phyloP scores from a whole-genome alignment of 2,888 invertebrate genomes.

The Tachina fera region DNA sequence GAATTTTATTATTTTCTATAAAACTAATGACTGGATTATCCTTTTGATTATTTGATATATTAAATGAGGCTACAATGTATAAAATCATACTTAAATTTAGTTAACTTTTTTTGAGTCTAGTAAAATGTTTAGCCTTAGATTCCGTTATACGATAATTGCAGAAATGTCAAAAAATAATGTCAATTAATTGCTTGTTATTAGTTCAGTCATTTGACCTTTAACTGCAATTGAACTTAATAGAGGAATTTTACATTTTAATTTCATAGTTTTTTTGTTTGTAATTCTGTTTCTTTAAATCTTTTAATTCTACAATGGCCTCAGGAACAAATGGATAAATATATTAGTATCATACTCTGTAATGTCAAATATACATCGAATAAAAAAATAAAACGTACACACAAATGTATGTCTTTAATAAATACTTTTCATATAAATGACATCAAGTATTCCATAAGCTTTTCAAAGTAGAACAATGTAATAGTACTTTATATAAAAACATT shows the following conservation, averaged over 20 bases:
- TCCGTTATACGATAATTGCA: neutral
- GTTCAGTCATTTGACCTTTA: slow-evolving; percentile 52
- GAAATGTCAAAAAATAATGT: slow-evolving; percentile 8
- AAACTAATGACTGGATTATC: too few species aligned
- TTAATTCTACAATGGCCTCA: slow-evolving; percentile 7
- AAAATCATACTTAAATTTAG: too few species aligned
- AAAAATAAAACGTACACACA: neutral
- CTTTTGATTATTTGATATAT: too few species aligned
- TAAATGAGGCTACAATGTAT: too few species aligned
- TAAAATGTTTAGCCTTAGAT: too few species aligned
- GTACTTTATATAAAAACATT: slow-evolving; percentile 12
- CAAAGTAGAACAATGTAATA: slow-evolving; percentile 12
- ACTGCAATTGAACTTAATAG: slow-evolving; percentile 24
- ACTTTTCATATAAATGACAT: slow-evolving; percentile 28
- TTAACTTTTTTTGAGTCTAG: too few species aligned
- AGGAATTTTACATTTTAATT: slow-evolving; percentile 35
- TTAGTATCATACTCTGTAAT: slow-evolving; percentile 55
- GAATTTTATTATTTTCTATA: too few species aligned
- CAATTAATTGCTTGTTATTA: slow-evolving; percentile 27
- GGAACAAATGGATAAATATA: slow-evolving; percentile 50
- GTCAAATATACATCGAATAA: slow-evolving; percentile 7
- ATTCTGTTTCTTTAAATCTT: neutral
- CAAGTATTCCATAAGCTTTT: slow-evolving; percentile 51
- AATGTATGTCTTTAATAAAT: slow-evolving; percentile 35
- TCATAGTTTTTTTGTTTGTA: slow-evolving; percentile 1